Percentiles rank a stretch among this genome's conserved stretches.
These are phyloP conservation scores for Valencia hispanica DNA, from an alignment of 2,797 vertebrate genomes.

Conservation along the genomic window DNA sequence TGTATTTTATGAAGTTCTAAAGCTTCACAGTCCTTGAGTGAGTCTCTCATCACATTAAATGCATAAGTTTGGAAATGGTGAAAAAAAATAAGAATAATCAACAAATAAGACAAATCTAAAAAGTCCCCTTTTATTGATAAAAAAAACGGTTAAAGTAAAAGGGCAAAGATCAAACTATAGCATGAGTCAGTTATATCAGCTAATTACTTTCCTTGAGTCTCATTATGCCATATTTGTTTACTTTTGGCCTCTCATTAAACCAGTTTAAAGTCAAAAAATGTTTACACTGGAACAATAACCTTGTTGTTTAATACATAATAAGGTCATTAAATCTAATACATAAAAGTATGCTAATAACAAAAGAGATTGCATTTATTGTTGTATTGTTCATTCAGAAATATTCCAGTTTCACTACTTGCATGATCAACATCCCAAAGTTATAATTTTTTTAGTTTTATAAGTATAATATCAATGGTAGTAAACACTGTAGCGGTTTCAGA, in stretches of 20 bases:
- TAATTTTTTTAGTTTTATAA: not conserved
- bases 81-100: not conserved
- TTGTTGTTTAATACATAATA: not conserved
- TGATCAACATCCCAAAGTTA: not conserved
- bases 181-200: conserved; percentile 5
- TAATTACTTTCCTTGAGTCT: conserved; percentile 6
- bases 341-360: not conserved
- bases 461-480: not conserved
- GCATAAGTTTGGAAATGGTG: not conserved
- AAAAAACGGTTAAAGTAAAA: conserved; percentile 9
- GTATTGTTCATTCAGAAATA: not conserved
- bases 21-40: not conserved
- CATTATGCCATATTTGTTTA: not conserved
- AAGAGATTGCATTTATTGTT: not conserved
- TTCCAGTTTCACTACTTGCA: not conserved
- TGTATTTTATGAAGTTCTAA: not conserved
- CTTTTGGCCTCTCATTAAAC: not conserved
- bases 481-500: not conserved
- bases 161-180: not conserved
- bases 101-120: not conserved
- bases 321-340: not conserved
- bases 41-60: not conserved
- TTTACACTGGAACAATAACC: not conserved
- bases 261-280: not conserved
- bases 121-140: no score